Evolutionary conservation across 2,797 vertebrate genomes (phyloP), one percentile per base, ranked within the genome.

Genomic region (Paguma larvata): DNA sequence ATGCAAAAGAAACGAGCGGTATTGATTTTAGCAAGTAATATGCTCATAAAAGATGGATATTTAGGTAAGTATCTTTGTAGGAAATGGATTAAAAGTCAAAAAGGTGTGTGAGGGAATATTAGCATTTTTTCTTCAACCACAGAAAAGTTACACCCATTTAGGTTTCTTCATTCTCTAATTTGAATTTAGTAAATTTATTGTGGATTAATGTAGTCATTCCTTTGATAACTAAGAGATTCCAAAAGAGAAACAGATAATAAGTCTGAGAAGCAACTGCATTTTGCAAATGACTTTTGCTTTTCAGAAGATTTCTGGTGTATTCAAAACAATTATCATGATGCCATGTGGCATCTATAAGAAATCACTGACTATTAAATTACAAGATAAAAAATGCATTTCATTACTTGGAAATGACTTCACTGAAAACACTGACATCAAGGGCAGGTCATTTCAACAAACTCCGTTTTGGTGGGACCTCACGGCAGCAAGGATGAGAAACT

Each of bases 71-170:
- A 73, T 13, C 32, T 94, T 51, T 91, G 25, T 21, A 91, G 56
- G 32, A 91, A 88, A 48, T 15, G 63, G 79, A 91, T 25, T 44
- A 87, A 88, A 96, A 85, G 38, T 63, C 25, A 62, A 86, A 93
- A 75, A 34, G 8, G 48, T 65, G 1, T 89, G 34, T 78, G 13
- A 59, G 18, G 18, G n/a, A 80, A 30, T 67, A 92, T 62, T 15
- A 62, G 6, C 19, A 56, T 53, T 93, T 48, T 65, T 77, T 59
- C 78, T 82, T 51, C 27, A 91, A 75, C 8, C 34, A 56, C 18
- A 21, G 79, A 94, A 16, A 93, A 72, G 32, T 70, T 62, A 70
- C 1, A 63, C 1, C 30, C 16, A 34, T 88, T 87, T 68, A 77
- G 27, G 30, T 80, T 89, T 94, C 34, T 89, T 85, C 16, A 48